Base-by-base conservation (phyloP, 2,797 vertebrate species). In the Mustela erminea region DNA sequence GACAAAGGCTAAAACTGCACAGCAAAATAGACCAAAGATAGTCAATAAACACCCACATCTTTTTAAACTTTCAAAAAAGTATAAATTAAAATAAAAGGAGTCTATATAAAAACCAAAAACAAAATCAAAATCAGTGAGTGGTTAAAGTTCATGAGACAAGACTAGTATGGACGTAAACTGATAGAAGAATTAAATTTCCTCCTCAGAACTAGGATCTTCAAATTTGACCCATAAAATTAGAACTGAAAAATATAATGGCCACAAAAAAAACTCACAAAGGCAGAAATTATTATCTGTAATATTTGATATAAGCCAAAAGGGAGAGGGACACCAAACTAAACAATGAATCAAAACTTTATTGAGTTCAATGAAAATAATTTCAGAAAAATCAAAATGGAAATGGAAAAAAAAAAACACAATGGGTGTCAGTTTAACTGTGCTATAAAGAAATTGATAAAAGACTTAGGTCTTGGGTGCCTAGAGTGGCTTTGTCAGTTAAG, bases 301-400 rank as follows among this genome's bases (percentile, higher is more conserved):
- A 80, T 91, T 60, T 97, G 9, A 56, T 68, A 15, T 15, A 38
- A 32, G 15, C 25, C 68, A 92, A 81, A 75, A n/a, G 17, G 21
- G n/a, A 43, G 4, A 7, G 2, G 0, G 18, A 15, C 10, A 35
- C 17, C 0, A 58, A 58, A 54, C 43, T 62, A 75, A 84, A 85
- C 3, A 93, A 43, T 62, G 52, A 72, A n/a, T 90, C 62, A 85
- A 92, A 78, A 23, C 21, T 93, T 87, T 72, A 72, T 77, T 94
- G 64, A 52, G 13, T 25, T 86, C 58, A 86, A 68, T 68, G 38
- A 92, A 95, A 97, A 94, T 86, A 70, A 86, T 91, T 95, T 89
- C 84, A 87, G 41, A 92, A 97, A 93, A 84, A 72, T 64, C n/a
- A 84, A 92, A 93, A 87, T 83, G 62, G 21, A 84, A 89, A 75